These are phyloP conservation scores for Notothenia rossii DNA, from an alignment of 2,113 vertebrate genomes.

Conservation along the genomic window DNA sequence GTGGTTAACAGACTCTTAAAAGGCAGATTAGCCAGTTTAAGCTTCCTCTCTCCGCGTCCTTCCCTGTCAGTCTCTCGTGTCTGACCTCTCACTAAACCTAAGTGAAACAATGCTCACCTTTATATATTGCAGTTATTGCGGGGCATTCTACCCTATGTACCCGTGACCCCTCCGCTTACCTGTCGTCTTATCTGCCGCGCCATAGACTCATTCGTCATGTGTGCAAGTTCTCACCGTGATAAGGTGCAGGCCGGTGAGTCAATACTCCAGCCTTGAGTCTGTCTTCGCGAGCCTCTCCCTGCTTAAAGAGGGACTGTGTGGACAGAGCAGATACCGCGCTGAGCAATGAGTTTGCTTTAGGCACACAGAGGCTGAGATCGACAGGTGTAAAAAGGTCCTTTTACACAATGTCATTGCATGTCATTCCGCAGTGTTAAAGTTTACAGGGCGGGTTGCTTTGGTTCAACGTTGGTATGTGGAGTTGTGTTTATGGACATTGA, in stretches of 20 bases:
- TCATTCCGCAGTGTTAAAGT: conserved; percentile 47
- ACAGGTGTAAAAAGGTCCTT: conserved; percentile 64
- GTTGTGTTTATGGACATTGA: conserved; percentile 11
- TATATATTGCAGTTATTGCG: conserved; percentile 49
- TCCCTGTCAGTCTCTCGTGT: conserved; percentile 45
- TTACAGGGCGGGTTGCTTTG: conserved; percentile 31
- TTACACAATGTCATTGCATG: conserved; percentile 63
- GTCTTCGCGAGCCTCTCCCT: conserved; percentile 72
- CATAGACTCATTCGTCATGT: conserved; percentile 77
- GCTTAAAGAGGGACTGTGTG: conserved; percentile 73
- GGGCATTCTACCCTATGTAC: conserved; percentile 56
- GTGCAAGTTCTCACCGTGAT: conserved; percentile 80
- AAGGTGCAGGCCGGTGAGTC: conserved; percentile 73
- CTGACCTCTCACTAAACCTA: conserved; percentile 70
- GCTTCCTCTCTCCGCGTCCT: conserved; percentile 62
- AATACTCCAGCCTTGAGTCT: conserved; percentile 73
- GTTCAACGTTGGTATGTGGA: conserved; percentile 32
- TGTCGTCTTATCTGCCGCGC: conserved; percentile 73
- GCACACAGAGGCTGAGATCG: conserved; percentile 67
- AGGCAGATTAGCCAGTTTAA: conserved; percentile 69
- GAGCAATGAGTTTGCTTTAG: conserved; percentile 78
- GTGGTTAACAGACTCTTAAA: conserved; percentile 72
- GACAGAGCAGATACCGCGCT: conserved; percentile 75
- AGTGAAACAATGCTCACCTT: conserved; percentile 62
- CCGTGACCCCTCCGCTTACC: conserved; percentile 75